A percentile compares a stretch with the other conserved stretches of the same genome.
Conservation (phyloP, 2,888 invertebrate species). For the Caenorhabditis sp. region DNA sequence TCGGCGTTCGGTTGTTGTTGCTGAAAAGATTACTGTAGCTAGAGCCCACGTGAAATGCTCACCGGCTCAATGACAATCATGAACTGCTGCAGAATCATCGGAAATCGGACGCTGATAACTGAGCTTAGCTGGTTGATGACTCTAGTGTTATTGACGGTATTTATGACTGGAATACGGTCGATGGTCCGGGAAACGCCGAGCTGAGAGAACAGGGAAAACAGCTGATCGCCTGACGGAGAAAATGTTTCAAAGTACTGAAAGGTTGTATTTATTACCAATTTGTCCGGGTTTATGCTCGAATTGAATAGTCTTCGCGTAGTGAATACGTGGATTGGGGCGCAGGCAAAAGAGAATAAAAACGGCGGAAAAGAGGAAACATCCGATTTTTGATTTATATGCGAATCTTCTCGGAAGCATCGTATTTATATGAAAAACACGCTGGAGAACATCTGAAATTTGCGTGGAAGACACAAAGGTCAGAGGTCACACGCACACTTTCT, state of each 20-base stretch:
- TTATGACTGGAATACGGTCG: constrained; percentile 16
- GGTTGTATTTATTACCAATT: not conserved
- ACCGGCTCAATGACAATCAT: constrained; percentile 34
- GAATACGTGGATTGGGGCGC: not conserved
- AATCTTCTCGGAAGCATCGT: not conserved
- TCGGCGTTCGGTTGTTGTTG: constrained; percentile 2
- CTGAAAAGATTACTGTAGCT: not conserved
- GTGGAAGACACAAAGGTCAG: no score
- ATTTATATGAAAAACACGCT: no score
- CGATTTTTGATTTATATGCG: not conserved
- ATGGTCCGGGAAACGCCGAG: constrained; percentile 19
- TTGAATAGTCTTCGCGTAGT: constrained; percentile 8
- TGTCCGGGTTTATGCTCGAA: constrained; percentile 14
- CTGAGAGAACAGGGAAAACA: constrained; percentile 28
- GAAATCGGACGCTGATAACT: constrained; percentile 1
- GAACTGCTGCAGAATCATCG: constrained; percentile 25
- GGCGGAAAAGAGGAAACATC: constrained; percentile 1
- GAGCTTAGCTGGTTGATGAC: constrained; percentile 1
- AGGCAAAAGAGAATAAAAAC: constrained; percentile 4
- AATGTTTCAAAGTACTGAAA: not conserved
- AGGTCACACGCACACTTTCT: no score
- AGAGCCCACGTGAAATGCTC: not conserved
- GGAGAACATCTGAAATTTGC: no score
- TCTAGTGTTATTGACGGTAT: not conserved
- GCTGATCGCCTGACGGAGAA: constrained; percentile 9